Base-by-base conservation (phyloP, 2,797 vertebrate genomes). In the Fistularia commersonii region DNA sequence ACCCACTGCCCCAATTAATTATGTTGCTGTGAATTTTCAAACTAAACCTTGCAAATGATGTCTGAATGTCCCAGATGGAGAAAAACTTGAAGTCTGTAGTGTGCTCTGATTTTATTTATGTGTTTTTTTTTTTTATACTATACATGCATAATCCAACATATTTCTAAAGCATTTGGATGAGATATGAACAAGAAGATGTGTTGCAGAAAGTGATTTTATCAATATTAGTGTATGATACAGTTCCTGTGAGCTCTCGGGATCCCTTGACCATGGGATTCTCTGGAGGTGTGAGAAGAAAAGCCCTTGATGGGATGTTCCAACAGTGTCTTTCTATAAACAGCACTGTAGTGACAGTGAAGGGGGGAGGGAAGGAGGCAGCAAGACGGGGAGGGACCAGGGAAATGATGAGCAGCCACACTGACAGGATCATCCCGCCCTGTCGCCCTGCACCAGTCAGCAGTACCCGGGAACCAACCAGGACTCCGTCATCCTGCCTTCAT, bases 291-390 rank as follows among this genome's bases (percentile, higher is more conserved):
- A 64, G 47, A 46, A 48, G 51, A 61, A 62, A 79, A 79, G 55
- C 66, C 44, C 60, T 62, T 66, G 65, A 83, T 74, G 41, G 73
- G 81, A 84, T 80, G 69, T 70, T 72, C 64, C 61, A 10, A 43
- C 38, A 51, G 45, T 11, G 48, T 55, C 49, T 68, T 57, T 61
- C 39, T 48, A 70, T 60, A 70, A 71, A 76, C 58, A 64, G 76
- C 75, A 51, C 23, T 11, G 66, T 57, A 39, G 63, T 62, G 43
- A 36, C 8, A 41, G 45, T 15, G 40, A 5, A 37, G 8, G 46
- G 31, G 48, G 31, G 45, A 46, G 36, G 45, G 15, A 10, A 12
- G 45, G 32, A 12, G 37, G 35, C 11, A 47, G 11, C 3, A 32
- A 45, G 5, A 10, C 23, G 23, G 36, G 35, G 58, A 51, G 58